Conservation (phyloP, 1,140 invertebrate species). For the Acarapis woodi region DNA sequence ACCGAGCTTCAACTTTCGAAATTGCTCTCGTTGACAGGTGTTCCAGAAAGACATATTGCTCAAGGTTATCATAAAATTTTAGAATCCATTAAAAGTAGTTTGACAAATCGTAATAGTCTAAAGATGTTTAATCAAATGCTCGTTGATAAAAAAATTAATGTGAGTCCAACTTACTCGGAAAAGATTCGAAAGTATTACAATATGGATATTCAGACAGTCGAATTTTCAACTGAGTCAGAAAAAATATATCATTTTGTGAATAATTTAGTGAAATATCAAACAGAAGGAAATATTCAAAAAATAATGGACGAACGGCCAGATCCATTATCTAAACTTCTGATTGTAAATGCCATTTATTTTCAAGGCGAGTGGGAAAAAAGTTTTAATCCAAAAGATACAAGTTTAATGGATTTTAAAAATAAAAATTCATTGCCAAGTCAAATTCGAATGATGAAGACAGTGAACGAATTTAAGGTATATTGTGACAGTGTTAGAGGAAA, state of each 20-base stretch:
- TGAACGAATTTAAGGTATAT: not conserved
- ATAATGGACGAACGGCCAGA: slow-evolving; percentile 23
- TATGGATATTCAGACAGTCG: not conserved
- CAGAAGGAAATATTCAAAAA: slow-evolving; percentile 28
- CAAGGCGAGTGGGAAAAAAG: slow-evolving; percentile 39
- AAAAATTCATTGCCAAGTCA: not conserved
- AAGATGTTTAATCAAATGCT: not conserved
- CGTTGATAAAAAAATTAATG: not conserved
- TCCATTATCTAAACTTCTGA: slow-evolving; percentile 25
- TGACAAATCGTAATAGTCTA: not conserved
- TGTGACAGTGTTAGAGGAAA: not conserved
- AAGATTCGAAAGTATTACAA: slow-evolving; percentile 1
- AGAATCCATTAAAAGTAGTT: not conserved
- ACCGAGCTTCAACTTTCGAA: not conserved
- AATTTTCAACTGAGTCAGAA: not conserved
- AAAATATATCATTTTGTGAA: slow-evolving; percentile 14
- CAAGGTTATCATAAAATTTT: not conserved
- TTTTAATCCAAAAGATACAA: slow-evolving; percentile 26
- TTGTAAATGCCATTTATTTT: slow-evolving; percentile 49
- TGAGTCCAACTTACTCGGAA: not conserved
- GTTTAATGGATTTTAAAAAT: not conserved
- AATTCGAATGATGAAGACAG: not conserved
- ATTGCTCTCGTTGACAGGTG: not conserved
- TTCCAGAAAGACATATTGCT: not conserved
- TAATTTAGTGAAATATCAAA: slow-evolving; percentile 33